Base-by-base conservation (phyloP, 1,140 invertebrate genomes). In the Eriosoma lanigerum region DNA sequence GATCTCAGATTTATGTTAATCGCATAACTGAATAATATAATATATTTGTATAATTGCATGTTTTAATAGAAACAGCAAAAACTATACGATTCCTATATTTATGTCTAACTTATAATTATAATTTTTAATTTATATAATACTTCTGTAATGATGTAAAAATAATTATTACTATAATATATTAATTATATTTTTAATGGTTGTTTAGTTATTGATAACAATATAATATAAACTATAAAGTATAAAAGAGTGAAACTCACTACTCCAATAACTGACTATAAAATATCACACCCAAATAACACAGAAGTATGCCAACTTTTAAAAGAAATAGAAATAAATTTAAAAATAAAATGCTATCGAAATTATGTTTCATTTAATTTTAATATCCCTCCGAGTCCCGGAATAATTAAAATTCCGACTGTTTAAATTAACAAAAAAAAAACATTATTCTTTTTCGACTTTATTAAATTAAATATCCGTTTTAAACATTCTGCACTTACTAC, bases 331-430 rank as follows among this genome's bases (percentile, higher is more conserved):
- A 73, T 38, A n/a, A n/a, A 32, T 38, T n/a, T n/a, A n/a, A n/a
- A 54, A 54, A 73, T 54, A 32, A 73, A 73, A 54, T 38, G 56
- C 8, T 21, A 46, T 56, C 13, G n/a, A 13, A 56, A 75, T 75
- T 75, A 75, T 56, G 12, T 75, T 75, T 75, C 29, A 15, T 75
- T 75, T 56, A 38, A 75, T 56, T 75, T 32, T 38, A 75, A 44
- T 19, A 48, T 75, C 29, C 72, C 29, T 75, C 26, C 48, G 19
- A 54, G 24, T 12, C 1, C 24, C 32, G 19, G 8, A 56, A 21
- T 75, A 56, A 75, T 75, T 56, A 75, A 75, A 54, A 75, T 75
- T 24, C 52, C 52, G 52, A 6, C 54, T 54, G 56, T 75, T 75
- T 56, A 19, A 29, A 56, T 38, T 56, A 75, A 56, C 44, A 26